Conservation (phyloP, 2,888 invertebrate genomes). For the Harmothoe impar region DNA sequence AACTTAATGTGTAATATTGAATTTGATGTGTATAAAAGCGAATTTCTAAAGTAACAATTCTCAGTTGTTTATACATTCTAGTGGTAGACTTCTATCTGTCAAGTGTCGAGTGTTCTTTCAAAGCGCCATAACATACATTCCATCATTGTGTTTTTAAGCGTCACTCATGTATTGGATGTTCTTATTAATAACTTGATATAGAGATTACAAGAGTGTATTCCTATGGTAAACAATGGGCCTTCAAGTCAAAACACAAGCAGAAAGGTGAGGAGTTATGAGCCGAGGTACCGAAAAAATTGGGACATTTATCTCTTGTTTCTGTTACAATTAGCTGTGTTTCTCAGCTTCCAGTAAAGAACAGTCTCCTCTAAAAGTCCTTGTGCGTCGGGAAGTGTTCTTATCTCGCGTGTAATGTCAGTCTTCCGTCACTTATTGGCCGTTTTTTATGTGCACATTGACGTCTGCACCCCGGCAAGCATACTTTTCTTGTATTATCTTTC, state of each 20-base stretch:
- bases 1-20: too few species aligned
- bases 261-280: conserved; percentile 18
- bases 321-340: conserved; percentile 1
- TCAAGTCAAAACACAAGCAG: not conserved
- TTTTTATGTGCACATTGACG: not conserved
- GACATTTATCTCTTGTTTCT: conserved; percentile 45
- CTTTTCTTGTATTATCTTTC: conserved; percentile 61
- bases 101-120: not conserved
- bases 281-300: not conserved
- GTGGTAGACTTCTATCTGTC: not conserved
- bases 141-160: too few species aligned
- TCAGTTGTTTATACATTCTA: not conserved
- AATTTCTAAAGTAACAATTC: not conserved
- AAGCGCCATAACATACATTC: too few species aligned
- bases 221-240: not conserved
- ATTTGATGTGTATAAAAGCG: too few species aligned
- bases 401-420: conserved; percentile 42
- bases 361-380: conserved; percentile 1
- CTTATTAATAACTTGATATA: not conserved
- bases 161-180: not conserved
- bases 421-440: conserved; percentile 16
- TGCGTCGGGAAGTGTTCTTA: conserved; percentile 22
- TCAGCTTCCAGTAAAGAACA: conserved; percentile 17
- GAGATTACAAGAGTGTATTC: not conserved
- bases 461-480: conserved; percentile 5